Conservation (phyloP, 2,888 invertebrate genomes). For the Nymphalis polychloros region DNA sequence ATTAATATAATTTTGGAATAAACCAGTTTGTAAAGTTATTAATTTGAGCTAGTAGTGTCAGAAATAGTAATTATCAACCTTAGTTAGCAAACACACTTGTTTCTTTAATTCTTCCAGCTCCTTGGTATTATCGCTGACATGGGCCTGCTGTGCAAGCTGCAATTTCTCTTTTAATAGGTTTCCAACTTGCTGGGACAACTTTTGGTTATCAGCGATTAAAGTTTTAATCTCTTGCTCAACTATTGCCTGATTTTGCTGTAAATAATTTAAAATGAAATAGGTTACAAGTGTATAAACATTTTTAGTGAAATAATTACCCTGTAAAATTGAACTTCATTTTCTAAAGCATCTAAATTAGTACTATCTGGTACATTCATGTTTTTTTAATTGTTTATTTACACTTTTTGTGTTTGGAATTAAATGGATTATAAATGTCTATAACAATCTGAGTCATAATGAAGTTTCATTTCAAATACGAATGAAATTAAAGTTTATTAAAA, state of each 20-base stretch:
- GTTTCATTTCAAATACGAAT: not conserved
- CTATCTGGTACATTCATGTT: constrained; percentile 33
- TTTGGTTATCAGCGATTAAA: constrained; percentile 71
- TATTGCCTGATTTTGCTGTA: constrained; percentile 66
- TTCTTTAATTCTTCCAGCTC: constrained; percentile 63
- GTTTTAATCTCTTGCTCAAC: constrained; percentile 70
- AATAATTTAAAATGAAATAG: not conserved
- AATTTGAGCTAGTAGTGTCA: too few relatives aligned
- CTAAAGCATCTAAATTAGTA: constrained; percentile 51
- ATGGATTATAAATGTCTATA: not conserved
- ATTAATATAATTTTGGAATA: too few relatives aligned
- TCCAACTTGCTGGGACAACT: constrained; percentile 71
- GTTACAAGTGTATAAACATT: not conserved
- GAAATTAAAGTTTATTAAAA: not conserved
- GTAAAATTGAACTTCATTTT: constrained; percentile 77
- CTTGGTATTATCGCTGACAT: constrained; percentile 52
- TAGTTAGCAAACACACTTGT: constrained; percentile 63
- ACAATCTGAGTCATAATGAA: not conserved
- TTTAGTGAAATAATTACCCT: constrained; percentile 58
- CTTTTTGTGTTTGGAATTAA: not conserved
- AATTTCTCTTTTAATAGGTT: constrained; percentile 65
- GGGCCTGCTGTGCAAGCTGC: constrained; percentile 52
- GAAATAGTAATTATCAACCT: constrained; percentile 46
- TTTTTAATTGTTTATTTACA: constrained; percentile 2
- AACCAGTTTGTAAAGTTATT: too few relatives aligned